phyloP scores from a whole-genome alignment of 2,113 vertebrate genomes.

The Gavialis gangeticus region DNA sequence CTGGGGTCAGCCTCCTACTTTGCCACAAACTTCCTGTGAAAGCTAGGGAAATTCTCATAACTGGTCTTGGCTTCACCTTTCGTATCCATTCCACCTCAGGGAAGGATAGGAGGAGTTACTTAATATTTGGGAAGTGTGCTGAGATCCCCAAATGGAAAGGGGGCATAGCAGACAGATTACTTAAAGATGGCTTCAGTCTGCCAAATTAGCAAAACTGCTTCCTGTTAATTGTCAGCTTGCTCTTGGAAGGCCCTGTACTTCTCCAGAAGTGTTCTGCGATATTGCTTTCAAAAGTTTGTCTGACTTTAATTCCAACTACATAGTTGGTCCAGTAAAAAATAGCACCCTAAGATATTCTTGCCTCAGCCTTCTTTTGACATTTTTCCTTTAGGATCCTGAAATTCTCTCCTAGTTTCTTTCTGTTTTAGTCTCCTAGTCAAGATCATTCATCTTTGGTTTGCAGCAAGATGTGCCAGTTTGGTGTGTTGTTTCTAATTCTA shows the following conservation, averaged over 20 bases:
- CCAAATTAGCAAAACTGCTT: neutral
- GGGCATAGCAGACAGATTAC: neutral
- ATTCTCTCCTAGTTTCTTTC: neutral
- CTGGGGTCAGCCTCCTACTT: fast-evolving
- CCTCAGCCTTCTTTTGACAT: neutral
- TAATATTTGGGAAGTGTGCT: neutral
- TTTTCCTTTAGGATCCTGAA: neutral
- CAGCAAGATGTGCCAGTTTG: neutral
- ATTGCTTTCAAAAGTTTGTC: too few species aligned
- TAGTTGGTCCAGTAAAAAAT: too few species aligned
- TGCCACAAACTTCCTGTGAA: neutral
- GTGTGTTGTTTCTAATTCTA: slow-evolving; percentile 52
- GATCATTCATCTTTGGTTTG: slow-evolving; percentile 30
- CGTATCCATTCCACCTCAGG: too few species aligned
- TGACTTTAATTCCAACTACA: too few species aligned
- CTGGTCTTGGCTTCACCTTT: neutral
- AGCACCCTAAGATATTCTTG: neutral
- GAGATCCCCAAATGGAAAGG: neutral
- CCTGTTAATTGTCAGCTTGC: neutral
- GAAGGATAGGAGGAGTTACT: neutral
- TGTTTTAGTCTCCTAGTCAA: slow-evolving; percentile 5
- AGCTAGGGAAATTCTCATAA: neutral
- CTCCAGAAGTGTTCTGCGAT: neutral
- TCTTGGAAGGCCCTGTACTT: neutral
- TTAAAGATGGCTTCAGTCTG: fast-evolving